A percentile compares a stretch with the other conserved stretches of the same genome.
Evolutionary conservation across 2,113 vertebrate species (phyloP).

Genomic region (Rhabdornis inornatus): DNA sequence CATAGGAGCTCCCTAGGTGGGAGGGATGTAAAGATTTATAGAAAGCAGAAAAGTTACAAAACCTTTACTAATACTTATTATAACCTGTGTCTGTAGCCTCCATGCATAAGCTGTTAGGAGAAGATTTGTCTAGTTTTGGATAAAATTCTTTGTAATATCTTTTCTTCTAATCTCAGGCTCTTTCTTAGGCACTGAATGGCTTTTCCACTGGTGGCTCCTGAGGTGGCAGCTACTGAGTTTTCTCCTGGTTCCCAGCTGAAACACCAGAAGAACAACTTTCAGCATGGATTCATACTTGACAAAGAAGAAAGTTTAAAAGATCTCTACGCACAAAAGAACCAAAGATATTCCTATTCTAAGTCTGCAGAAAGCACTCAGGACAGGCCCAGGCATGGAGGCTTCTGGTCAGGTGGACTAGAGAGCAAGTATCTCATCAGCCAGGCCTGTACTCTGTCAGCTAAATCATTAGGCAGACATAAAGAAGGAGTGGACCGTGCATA

Average conservation of each 20-base stretch:
- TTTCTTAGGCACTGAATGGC: conserved; percentile 58
- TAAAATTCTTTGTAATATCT: background rate
- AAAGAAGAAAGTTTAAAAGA: conserved; percentile 42
- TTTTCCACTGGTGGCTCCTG: conserved; percentile 8
- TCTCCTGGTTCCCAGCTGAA: background rate
- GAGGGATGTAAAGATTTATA: background rate
- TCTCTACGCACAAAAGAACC: conserved; percentile 1
- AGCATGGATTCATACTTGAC: conserved; percentile 7
- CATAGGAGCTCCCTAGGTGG: background rate
- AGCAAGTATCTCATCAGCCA: background rate
- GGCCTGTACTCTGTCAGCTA: conserved; percentile 4
- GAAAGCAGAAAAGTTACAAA: background rate
- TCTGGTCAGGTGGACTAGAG: conserved; percentile 9
- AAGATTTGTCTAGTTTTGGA: background rate
- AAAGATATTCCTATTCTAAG: background rate
- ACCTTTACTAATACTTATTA: background rate
- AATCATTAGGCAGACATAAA: conserved; percentile 14
- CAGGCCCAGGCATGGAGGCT: background rate
- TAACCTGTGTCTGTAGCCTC: background rate
- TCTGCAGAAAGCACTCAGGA: background rate
- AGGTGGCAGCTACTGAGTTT: background rate
- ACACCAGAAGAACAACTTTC: conserved; percentile 10
- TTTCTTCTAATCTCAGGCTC: conserved; percentile 19
- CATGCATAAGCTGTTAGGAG: background rate
- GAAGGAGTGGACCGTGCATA: conserved; percentile 71